These are phyloP conservation scores for Harpalus rubripes DNA, from an alignment of 2,888 invertebrate species.

Conservation along the genomic window DNA sequence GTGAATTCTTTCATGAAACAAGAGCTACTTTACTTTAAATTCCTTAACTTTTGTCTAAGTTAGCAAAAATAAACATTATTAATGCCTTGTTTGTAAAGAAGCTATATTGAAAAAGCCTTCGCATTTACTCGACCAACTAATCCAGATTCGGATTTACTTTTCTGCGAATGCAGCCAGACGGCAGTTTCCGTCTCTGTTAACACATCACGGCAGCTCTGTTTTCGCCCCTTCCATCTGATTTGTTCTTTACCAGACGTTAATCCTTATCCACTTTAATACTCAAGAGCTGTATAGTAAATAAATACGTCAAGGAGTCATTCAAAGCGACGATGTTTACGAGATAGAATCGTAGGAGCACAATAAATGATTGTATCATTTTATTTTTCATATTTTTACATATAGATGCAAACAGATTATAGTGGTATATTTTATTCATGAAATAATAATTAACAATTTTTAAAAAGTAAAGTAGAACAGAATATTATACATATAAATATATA, in stretches of 20 bases:
- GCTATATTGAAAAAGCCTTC: neutral
- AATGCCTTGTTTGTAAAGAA: neutral
- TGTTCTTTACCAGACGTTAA: neutral
- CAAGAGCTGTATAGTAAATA: neutral
- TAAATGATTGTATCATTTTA: too few species aligned
- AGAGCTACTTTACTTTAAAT: neutral
- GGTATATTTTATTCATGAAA: too few species aligned
- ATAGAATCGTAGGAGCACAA: too few species aligned
- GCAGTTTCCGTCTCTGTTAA: neutral
- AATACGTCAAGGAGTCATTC: neutral
- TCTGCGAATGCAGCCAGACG: neutral
- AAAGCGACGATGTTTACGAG: neutral
- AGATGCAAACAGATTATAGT: too few species aligned
- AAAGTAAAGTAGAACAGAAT: too few species aligned
- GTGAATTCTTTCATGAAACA: neutral
- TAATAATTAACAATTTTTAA: too few species aligned
- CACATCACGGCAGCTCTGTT: neutral
- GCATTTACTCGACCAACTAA: neutral
- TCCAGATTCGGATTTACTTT: neutral
- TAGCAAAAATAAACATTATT: neutral
- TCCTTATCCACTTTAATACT: neutral
- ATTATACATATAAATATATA: too few species aligned
- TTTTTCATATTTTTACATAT: too few species aligned
- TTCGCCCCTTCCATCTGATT: neutral
- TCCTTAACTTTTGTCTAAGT: neutral